Evolutionary conservation across 2,797 vertebrate species (phyloP).

Genomic region (Cichlasoma orientale): DNA sequence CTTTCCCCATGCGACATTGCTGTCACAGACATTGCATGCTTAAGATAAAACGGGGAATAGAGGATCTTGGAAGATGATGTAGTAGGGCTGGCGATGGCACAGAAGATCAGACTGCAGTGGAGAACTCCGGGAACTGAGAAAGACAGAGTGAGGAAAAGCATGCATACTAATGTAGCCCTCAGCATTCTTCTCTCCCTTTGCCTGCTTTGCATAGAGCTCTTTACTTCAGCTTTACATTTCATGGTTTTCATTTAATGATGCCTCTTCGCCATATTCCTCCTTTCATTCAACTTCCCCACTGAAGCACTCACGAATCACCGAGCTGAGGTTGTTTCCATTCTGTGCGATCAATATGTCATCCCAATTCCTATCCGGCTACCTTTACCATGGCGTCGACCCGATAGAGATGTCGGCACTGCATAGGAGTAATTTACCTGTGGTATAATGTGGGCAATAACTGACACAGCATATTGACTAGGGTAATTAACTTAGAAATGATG

Average conservation of each 20-base stretch:
- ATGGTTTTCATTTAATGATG: constrained; percentile 24
- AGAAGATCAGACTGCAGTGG: constrained; percentile 54
- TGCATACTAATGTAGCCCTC: constrained; percentile 65
- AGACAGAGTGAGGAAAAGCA: constrained; percentile 30
- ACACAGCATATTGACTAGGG: constrained; percentile 60
- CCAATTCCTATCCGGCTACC: constrained; percentile 20
- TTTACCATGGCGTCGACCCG: constrained; percentile 35
- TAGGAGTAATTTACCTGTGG: constrained; percentile 46
- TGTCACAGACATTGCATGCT: constrained; percentile 58
- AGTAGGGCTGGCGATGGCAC: constrained; percentile 53
- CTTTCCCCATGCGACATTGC: constrained; percentile 32
- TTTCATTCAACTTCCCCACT: constrained; percentile 14
- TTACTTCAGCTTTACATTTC: constrained; percentile 37
- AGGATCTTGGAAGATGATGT: constrained; percentile 52
- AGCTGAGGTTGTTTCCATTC: constrained; percentile 12
- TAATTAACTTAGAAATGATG: constrained; percentile 69
- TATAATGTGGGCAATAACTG: constrained; percentile 62
- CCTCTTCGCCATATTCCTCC: constrained; percentile 22
- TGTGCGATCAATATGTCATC: constrained; percentile 36
- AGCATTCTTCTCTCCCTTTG: constrained; percentile 37
- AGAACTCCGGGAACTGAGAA: constrained; percentile 45
- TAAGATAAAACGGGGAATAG: constrained; percentile 58
- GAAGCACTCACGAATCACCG: constrained; percentile 20
- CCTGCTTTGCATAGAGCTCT: constrained; percentile 42
- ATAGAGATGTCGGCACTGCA: constrained; percentile 29